Base-by-base conservation (phyloP, 2,888 invertebrate genomes). In the Siphlonurus alternatus region DNA sequence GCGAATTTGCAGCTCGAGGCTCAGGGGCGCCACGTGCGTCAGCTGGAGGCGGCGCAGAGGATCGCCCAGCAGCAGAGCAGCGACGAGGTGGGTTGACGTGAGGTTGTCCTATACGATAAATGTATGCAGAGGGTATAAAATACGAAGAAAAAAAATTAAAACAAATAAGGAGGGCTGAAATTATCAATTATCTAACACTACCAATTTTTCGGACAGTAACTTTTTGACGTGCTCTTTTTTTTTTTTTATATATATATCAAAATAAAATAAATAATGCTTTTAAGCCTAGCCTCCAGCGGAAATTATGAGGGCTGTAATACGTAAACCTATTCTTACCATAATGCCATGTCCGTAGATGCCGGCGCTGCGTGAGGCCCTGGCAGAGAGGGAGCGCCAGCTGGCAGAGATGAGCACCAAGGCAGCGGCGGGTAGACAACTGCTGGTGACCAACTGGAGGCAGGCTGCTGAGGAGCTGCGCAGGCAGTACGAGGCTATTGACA, bases 401-500 rank as follows among this genome's bases (percentile, higher is more conserved):
- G 19, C 20, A 59, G 22, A 59, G 1, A 1, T 19, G 7, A 56
- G 7, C 59, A 18, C 22, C n/a, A 56, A 19, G n/a, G 59, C 19
- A 19, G n/a, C 15, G 23, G 23, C 53, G 19, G 15, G 23, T 22
- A 20, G 25, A 22, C 59, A 24, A 24, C 20, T 18, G 51, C 72
- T 77, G n/a, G 71, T 78, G 66, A 73, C 76, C 66, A 78, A 75
- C 67, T 73, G 78, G 69, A 76, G 77, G 66, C 75, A 77, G 67
- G 78, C 79, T 23, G 73, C 78, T 61, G 72, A 70, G 23, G 83
- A 83, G 73, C 80, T 83, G 0, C 80, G 81, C 60, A 78, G 80
- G 70, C 80, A 85, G 67, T 85, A 85, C 73, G 80, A 80, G 70
- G 82, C 83, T 54, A 79, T 86, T 64, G 83, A 82, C 72, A 78